These are phyloP conservation scores for Dicycla oo DNA, from an alignment of 2,888 invertebrate species.

Conservation along the genomic window DNA sequence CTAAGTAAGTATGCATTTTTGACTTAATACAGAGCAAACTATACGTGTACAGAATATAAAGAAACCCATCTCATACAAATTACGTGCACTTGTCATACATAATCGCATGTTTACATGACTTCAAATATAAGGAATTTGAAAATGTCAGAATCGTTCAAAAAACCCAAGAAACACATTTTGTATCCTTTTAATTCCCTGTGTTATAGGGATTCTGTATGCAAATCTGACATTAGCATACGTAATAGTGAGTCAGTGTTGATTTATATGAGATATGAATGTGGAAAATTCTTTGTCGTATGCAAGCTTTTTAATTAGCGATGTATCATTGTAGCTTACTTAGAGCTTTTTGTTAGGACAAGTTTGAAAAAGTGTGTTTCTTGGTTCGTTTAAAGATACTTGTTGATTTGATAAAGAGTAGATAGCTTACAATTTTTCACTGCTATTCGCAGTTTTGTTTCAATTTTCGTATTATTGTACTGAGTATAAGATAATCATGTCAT, in stretches of 20 bases:
- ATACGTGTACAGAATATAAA: slow-evolving; percentile 55
- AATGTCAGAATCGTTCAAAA: slow-evolving; percentile 21
- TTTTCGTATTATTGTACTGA: too few species aligned
- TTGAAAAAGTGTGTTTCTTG: neutral
- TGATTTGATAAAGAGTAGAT: neutral
- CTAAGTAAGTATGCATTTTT: slow-evolving; percentile 63
- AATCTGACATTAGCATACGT: slow-evolving; percentile 54
- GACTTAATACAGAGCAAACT: slow-evolving; percentile 53
- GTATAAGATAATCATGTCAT: neutral
- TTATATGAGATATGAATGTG: slow-evolving; percentile 27
- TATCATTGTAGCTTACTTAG: neutral
- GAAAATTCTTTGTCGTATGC: slow-evolving; percentile 5
- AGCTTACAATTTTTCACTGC: neutral
- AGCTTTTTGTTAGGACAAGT: neutral
- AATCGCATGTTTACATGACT: slow-evolving; percentile 32
- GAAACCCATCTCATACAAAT: slow-evolving; percentile 14
- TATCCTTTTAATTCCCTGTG: slow-evolving; percentile 46
- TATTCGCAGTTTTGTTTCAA: neutral
- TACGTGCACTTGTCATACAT: slow-evolving; percentile 20
- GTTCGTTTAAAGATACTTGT: neutral
- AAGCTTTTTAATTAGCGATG: slow-evolving; percentile 16
- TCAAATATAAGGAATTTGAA: slow-evolving; percentile 21
- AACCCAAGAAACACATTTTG: slow-evolving; percentile 16
- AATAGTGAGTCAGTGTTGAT: slow-evolving; percentile 41
- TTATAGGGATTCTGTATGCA: slow-evolving; percentile 38